Evolutionary conservation across 2,888 invertebrate species (phyloP), one percentile per base, ranked within the genome.

Genomic region (Rotaria macrura): DNA sequence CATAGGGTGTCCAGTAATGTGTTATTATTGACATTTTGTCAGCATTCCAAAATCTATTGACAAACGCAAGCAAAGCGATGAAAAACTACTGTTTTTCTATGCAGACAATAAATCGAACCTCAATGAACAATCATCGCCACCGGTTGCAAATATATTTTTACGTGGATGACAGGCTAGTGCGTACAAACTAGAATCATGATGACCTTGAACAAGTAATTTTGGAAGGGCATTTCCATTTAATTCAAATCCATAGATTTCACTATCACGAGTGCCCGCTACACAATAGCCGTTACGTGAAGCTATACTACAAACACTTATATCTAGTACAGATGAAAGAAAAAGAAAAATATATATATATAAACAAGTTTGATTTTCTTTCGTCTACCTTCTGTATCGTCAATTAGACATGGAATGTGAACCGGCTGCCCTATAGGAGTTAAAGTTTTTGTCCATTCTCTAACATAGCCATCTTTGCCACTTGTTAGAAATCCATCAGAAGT

Each of bases 171-270:
- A 89, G 47, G 90, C 90, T 83, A 91, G 87, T 25, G 90, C 90
- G 91, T 91, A 91, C 84, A 91, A 88, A 87, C 91, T 91, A 49
- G 90, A 91, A 87, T 91, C 91, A 83, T 90, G 89, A 87, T 91
- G 91, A 65, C 65, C 65, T 65, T 65, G 65, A 65, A 65, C 34
- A 34, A 65, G 34, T 17, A 65, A 5, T 34, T 65, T 5, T 14
- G 65, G 65, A 20, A 20, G 14, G 20, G 4, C 20, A 20, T 29
- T 4, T 29, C 17, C 88, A 55, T 87, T 87, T n/a, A 90, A 88
- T 87, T 91, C 90, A 87, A 90, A 90, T 83, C 65, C 65, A 65
- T 65, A 65, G 20, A 91, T 89, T 87, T 90, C 90, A 87, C 90
- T 89, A 87, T 90, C 90, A 87, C 90, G 90, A 23, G 91, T 65